phyloP scores from a whole-genome alignment of 2,888 invertebrate species.

The Sicus ferrugineus region DNA sequence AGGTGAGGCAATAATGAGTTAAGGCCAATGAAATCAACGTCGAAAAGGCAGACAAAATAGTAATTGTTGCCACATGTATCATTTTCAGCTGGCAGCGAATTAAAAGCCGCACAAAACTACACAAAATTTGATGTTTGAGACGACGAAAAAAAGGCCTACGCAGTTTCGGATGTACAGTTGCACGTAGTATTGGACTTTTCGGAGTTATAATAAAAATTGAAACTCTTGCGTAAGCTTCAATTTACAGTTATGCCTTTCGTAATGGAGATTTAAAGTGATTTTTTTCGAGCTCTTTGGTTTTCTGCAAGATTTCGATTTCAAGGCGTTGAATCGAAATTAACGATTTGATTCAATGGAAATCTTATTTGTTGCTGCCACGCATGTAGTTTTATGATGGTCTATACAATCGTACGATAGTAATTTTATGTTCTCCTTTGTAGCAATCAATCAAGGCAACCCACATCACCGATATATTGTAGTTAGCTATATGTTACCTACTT shows the following conservation, averaged over 20 bases:
- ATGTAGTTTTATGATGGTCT: background rate
- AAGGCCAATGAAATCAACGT: constrained; percentile 27
- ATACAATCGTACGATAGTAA: background rate
- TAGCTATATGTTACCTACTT: background rate
- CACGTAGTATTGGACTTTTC: background rate
- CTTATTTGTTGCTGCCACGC: background rate
- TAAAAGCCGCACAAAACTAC: background rate
- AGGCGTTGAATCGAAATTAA: background rate
- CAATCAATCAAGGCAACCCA: background rate
- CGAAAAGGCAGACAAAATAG: background rate
- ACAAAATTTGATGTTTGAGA: background rate
- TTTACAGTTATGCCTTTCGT: constrained; percentile 5
- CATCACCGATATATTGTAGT: background rate
- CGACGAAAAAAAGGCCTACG: background rate
- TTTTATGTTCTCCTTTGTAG: background rate
- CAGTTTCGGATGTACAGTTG: constrained; percentile 8
- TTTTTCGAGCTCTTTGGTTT: background rate
- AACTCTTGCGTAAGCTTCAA: constrained; percentile 12
- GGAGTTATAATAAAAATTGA: background rate
- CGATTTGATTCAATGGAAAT: background rate
- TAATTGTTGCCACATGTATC: background rate
- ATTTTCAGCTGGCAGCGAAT: background rate
- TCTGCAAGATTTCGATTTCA: background rate
- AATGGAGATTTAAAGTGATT: background rate
- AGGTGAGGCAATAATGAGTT: constrained; percentile 16